Conservation (phyloP, 2,113 vertebrate genomes). For the Ctenodactylus gundi region DNA sequence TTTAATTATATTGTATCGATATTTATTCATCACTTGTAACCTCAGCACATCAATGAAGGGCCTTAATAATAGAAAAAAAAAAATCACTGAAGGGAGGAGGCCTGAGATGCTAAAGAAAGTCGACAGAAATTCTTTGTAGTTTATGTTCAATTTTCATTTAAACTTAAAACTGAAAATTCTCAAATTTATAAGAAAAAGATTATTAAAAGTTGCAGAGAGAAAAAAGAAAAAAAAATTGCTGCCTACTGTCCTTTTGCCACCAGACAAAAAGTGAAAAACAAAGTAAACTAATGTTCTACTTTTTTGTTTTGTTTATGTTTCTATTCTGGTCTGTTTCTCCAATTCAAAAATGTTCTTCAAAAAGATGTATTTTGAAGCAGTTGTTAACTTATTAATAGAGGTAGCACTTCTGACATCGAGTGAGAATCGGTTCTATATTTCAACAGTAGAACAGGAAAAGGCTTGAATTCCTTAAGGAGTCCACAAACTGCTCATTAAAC, state of each 20-base stretch:
- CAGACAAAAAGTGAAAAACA: conserved; percentile 23
- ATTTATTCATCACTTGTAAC: background rate
- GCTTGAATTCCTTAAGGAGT: conserved; percentile 58
- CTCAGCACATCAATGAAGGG: background rate
- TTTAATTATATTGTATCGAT: background rate
- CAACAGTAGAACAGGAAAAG: conserved; percentile 39
- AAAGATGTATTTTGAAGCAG: conserved; percentile 59
- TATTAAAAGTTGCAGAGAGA: background rate
- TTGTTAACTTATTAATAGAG: conserved; percentile 76
- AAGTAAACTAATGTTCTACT: conserved; percentile 28
- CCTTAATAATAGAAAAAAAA: background rate
- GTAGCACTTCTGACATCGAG: conserved; percentile 66
- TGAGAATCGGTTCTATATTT: conserved; percentile 70
- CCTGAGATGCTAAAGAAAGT: too few relatives aligned
- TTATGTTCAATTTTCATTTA: background rate
- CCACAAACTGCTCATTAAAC: conserved; percentile 60
- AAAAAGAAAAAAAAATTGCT: conserved; percentile 30
- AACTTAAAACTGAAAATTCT: conserved; percentile 20
- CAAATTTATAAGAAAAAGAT: background rate
- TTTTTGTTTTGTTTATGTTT: conserved; percentile 62
- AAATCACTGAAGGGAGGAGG: background rate
- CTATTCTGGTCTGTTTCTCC: conserved; percentile 50
- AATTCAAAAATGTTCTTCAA: conserved; percentile 55
- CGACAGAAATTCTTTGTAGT: background rate
- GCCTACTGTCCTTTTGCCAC: background rate